Base-by-base conservation (phyloP, 2,888 invertebrate genomes). In the Lochmaea capreae region DNA sequence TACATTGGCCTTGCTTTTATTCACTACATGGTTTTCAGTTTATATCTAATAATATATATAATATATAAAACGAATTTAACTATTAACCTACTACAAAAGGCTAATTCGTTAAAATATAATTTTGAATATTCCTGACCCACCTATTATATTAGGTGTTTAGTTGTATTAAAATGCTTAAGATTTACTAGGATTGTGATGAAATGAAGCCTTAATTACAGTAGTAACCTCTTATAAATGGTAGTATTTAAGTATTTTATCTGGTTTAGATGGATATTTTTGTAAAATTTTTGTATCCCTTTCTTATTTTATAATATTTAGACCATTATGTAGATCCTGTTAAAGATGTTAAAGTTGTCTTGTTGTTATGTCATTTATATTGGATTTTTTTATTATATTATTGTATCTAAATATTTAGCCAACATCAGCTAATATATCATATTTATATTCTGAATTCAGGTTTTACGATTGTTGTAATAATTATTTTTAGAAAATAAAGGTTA, bases 201-300 rank as follows among this genome's bases (percentile, higher is more conserved):
- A 76, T 58, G 61, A 68, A 76, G 78, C 78, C 76, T 77, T 78
- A 78, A 72, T 69, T 69, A 67, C 66, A 52, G 61, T 61, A 59
- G 67, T 68, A 67, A 73, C 68, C 67, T 63, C 69, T 49, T 67
- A n/a, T n/a, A 49, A 57, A 67, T 69, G 49, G 61, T 70, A 63
- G 43, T 71, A 63, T 73, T 73, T 52, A 58, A 75, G 33, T 33
- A 33, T 33, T 33, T 33, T 6, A 33, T 33, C 58, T 11, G 67
- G 62, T 52, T 59, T 65, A 62, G 59, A 65, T 70, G 71, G 67
- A 75, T 75, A 74, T 75, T 75, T 77, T 77, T 75, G 75, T 77
- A 77, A 71, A 65, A 73, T 65, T 69, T 75, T 77, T 77, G 72
- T 77, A 77, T 68, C 74, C 70, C 46, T 75, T 71, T 75, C 72